These are phyloP conservation scores for Popillia japonica DNA, from an alignment of 1,140 invertebrate genomes.

Conservation along the genomic window DNA sequence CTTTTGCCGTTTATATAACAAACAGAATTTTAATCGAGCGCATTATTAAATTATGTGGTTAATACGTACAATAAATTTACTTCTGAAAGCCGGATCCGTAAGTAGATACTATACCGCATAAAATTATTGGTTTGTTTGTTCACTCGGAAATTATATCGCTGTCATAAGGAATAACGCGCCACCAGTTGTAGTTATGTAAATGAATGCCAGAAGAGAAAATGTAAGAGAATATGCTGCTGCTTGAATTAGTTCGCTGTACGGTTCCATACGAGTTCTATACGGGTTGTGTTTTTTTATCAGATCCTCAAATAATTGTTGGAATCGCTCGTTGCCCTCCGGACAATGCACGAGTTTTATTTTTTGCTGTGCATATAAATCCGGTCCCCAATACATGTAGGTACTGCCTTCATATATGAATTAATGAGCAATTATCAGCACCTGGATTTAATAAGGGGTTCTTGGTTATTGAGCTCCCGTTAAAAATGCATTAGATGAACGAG, in stretches of 20 bases:
- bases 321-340: constrained; percentile 13
- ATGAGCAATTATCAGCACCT: constrained; percentile 16
- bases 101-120: constrained; percentile 9
- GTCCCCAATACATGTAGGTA: neutral
- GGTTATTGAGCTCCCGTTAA: neutral
- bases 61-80: neutral
- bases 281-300: constrained; percentile 12
- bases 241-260: constrained; percentile 13
- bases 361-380: neutral
- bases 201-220: constrained; percentile 1
- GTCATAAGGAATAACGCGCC: constrained; percentile 10
- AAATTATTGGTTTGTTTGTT: constrained; percentile 9
- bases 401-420: constrained; percentile 7
- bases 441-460: neutral
- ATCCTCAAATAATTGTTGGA: constrained; percentile 22
- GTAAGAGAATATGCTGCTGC: constrained; percentile 1
- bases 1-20: neutral
- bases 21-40: constrained; percentile 12
- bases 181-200: constrained; percentile 17
- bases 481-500: neutral
- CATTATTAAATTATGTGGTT: constrained; percentile 16
- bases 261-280: neutral
- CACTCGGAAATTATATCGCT: constrained; percentile 19
- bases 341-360: constrained; percentile 16
- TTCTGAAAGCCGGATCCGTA: constrained; percentile 8